phyloP scores from a whole-genome alignment of 2,888 invertebrate species.

The Drosophila neotestacea region DNA sequence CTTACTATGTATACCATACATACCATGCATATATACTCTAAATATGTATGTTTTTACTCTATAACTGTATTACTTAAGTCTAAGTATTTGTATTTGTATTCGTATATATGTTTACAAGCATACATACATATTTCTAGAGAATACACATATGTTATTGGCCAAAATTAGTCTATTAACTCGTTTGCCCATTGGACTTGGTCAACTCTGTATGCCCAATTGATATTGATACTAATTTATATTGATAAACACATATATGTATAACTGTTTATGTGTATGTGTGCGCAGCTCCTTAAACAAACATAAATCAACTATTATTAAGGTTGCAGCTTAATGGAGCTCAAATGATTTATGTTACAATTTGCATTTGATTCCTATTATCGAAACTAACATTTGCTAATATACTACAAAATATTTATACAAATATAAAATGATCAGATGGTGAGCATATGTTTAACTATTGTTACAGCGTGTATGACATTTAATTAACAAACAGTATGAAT shows the following conservation, averaged over 20 bases:
- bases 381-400: conserved; percentile 61
- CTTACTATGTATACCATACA: conserved; percentile 9
- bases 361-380: conserved; percentile 68
- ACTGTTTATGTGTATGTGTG: not conserved
- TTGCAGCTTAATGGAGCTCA: conserved; percentile 10
- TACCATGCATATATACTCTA: conserved; percentile 32
- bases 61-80: conserved; percentile 51
- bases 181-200: conserved; percentile 52
- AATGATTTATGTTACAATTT: conserved; percentile 59
- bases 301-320: conserved; percentile 40
- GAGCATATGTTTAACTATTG: conserved; percentile 58
- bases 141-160: conserved; percentile 67
- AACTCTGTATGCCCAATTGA: conserved; percentile 47
- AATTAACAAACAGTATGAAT: conserved; percentile 43
- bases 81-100: conserved; percentile 52
- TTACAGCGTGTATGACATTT: conserved; percentile 59
- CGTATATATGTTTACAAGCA: conserved; percentile 29
- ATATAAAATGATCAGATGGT: conserved; percentile 18
- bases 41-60: conserved; percentile 67
- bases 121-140: conserved; percentile 32
- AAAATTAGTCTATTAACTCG: conserved; percentile 54
- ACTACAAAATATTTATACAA: conserved; percentile 39
- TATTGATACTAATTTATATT: conserved; percentile 42
- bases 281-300: conserved; percentile 14
- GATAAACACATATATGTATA: conserved; percentile 1